Conservation (phyloP, 2,888 invertebrate species). For the Drosophila rellima region DNA sequence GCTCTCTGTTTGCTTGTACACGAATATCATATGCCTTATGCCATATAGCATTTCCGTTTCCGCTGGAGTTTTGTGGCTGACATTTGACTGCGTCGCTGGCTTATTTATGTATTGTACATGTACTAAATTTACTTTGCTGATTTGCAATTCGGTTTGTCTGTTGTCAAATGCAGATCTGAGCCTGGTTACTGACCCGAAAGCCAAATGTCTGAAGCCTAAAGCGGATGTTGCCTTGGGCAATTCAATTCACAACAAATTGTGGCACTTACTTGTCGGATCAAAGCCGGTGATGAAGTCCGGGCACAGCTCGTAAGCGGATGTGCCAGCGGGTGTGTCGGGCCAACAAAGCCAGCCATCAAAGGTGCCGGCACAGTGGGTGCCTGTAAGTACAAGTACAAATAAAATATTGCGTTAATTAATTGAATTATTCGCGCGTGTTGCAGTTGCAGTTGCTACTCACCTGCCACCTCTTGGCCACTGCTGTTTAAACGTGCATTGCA, state of each 20-base stretch:
- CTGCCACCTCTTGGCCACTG: conserved; percentile 66
- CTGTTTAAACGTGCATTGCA: conserved; percentile 81
- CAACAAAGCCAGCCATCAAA: conserved; percentile 95
- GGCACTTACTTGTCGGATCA: conserved; percentile 89
- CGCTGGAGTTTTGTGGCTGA: conserved; percentile 35
- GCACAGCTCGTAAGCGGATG: conserved; percentile 89
- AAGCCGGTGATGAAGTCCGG: conserved; percentile 92
- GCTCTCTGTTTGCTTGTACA: not conserved
- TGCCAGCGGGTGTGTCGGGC: conserved; percentile 90
- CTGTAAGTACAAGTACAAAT: conserved; percentile 82
- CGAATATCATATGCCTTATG: conserved; percentile 4
- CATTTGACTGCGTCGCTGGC: conserved; percentile 37
- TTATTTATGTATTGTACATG: conserved; percentile 19
- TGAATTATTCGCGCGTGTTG: conserved; percentile 22
- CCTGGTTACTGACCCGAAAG: conserved; percentile 21
- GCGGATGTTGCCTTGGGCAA: conserved; percentile 56
- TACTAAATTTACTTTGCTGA: conserved; percentile 16
- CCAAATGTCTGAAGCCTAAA: conserved; percentile 11
- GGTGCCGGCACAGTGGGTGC: conserved; percentile 89
- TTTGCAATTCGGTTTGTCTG: conserved; percentile 20
- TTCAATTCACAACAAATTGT: conserved; percentile 46
- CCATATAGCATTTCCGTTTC: conserved; percentile 50
- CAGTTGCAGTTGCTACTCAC: conserved; percentile 61
- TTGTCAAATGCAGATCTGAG: conserved; percentile 60
- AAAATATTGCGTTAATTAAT: conserved; percentile 21